Evolutionary conservation across 2,888 invertebrate genomes (phyloP).

Genomic region (Leptopilina drosophilae): DNA sequence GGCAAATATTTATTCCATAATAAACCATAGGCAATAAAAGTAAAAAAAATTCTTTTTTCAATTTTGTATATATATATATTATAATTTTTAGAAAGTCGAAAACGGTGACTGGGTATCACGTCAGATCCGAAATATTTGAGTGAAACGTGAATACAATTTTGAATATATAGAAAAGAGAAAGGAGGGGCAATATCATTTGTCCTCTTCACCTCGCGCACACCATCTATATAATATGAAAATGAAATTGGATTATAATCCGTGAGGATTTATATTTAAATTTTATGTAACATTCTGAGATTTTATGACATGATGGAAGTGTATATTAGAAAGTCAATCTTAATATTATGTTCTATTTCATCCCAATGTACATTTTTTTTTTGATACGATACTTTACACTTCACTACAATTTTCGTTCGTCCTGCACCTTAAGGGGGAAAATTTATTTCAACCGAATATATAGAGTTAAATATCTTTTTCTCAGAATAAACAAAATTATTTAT

Average conservation of each 20-base stretch:
- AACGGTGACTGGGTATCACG: neutral
- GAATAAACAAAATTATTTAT: too few species aligned
- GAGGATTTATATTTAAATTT: conserved; percentile 3
- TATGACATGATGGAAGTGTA: neutral
- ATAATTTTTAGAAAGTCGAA: conserved; percentile 21
- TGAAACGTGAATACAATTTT: neutral
- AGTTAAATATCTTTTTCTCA: too few species aligned
- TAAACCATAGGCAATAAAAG: too few species aligned
- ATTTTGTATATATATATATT: neutral
- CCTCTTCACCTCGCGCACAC: neutral
- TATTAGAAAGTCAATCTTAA: conserved; percentile 18
- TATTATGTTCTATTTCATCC: neutral
- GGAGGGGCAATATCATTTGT: conserved; percentile 3
- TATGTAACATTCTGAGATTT: neutral
- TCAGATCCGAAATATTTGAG: neutral
- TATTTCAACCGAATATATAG: too few species aligned
- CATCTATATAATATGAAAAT: neutral
- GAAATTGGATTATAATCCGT: neutral
- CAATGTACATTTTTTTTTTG: neutral
- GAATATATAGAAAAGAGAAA: neutral
- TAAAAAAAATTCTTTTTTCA: neutral
- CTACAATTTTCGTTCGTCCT: too few species aligned
- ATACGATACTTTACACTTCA: too few species aligned
- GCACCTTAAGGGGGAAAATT: neutral
- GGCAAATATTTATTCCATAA: too few species aligned